A percentile compares a stretch with the other conserved stretches of the same genome.
These are phyloP conservation scores for Eudasyphora cyanicolor DNA, from an alignment of 2,888 invertebrate genomes.

Conservation along the genomic window DNA sequence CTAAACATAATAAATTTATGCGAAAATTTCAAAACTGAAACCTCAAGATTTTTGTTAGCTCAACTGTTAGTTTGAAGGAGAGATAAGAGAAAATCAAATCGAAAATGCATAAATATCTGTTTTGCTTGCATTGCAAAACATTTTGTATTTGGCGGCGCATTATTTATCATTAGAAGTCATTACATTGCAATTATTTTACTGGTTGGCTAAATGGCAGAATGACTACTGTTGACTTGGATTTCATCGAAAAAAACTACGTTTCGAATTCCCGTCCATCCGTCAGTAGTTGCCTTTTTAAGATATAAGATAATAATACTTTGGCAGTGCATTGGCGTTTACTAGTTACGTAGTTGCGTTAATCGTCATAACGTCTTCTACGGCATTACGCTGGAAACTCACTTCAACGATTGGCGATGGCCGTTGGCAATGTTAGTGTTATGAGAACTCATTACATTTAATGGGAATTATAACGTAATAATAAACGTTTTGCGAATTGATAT, in stretches of 20 bases:
- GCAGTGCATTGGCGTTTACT: background rate
- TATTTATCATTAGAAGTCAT: background rate
- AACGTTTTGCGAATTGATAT: conserved; percentile 44
- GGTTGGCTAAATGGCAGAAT: no score
- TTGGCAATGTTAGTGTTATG: conserved; percentile 39
- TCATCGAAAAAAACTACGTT: background rate
- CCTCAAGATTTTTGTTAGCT: no score
- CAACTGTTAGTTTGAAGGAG: no score
- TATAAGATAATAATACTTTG: background rate
- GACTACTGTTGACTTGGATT: background rate
- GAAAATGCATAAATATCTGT: background rate
- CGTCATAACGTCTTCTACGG: background rate
- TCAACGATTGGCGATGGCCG: background rate
- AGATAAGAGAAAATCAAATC: no score
- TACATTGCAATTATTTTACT: background rate
- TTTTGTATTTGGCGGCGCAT: background rate
- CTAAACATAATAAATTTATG: conserved; percentile 1
- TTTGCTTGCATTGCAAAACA: background rate
- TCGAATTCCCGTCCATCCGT: no score
- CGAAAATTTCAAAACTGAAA: background rate
- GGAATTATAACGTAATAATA: conserved; percentile 27
- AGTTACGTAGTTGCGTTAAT: no score
- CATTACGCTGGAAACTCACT: conserved; percentile 15
- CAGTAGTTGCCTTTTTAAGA: conserved; percentile 1
- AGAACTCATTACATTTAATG: conserved; percentile 44